Evolutionary conservation across 2,888 invertebrate genomes (phyloP).

Genomic region (Chrysodeixis includens): DNA sequence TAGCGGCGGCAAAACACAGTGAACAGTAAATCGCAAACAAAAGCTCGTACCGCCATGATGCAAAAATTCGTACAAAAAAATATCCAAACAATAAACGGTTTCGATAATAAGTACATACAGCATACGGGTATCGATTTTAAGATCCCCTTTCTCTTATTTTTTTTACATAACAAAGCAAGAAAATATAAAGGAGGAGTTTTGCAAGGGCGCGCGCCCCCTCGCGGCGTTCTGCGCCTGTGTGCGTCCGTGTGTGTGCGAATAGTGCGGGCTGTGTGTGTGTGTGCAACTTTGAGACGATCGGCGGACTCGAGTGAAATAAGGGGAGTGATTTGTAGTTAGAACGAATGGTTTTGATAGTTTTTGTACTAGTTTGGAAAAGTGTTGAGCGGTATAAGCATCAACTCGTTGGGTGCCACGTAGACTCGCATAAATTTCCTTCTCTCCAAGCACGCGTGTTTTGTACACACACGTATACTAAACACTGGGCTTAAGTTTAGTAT

Average conservation of each 20-base stretch:
- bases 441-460: too few relatives aligned
- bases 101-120: slow-evolving; percentile 73
- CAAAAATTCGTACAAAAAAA: slow-evolving; percentile 40
- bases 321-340: slow-evolving; percentile 79
- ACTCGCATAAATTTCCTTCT: too few relatives aligned
- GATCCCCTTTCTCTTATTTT: slow-evolving; percentile 86
- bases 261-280: slow-evolving; percentile 65
- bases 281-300: slow-evolving; percentile 87
- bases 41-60: slow-evolving; percentile 32
- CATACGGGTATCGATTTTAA: slow-evolving; percentile 86
- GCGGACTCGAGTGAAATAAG: slow-evolving; percentile 80
- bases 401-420: too few relatives aligned
- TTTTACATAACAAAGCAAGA: slow-evolving; percentile 89
- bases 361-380: background rate
- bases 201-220: slow-evolving; percentile 83
- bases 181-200: slow-evolving; percentile 88
- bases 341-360: slow-evolving; percentile 59
- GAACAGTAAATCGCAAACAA: slow-evolving; percentile 8
- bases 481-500: too few relatives aligned
- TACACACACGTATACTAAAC: too few relatives aligned
- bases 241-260: slow-evolving; percentile 57
- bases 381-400: background rate
- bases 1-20: background rate
- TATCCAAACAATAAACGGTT: slow-evolving; percentile 56
- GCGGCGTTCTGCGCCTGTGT: slow-evolving; percentile 54